Conservation (phyloP, 1,140 invertebrate species). For the Euura lappo region DNA sequence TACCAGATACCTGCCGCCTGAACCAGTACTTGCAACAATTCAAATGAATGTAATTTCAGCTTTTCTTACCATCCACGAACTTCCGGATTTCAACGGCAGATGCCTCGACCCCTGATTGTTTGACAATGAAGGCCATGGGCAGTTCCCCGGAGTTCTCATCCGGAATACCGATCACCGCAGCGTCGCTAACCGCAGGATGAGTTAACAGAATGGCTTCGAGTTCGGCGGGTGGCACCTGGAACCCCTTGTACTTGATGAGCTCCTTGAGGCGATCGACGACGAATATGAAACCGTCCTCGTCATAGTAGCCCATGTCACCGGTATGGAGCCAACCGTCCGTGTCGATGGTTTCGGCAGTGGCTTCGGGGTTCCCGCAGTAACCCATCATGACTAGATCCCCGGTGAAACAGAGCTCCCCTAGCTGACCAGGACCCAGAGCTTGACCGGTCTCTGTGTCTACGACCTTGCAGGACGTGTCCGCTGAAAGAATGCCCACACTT, state of each 20-base stretch:
- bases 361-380: constrained; percentile 68
- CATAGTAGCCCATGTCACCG: constrained; percentile 82
- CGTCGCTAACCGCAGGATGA: constrained; percentile 72
- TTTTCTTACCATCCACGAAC: constrained; percentile 54
- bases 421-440: constrained; percentile 62
- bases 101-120: constrained; percentile 55
- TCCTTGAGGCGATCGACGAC: constrained; percentile 82
- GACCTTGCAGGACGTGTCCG: constrained; percentile 23
- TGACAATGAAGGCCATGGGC: constrained; percentile 70
- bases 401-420: constrained; percentile 74
- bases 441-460: constrained; percentile 68
- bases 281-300: constrained; percentile 72
- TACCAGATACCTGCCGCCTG: no score
- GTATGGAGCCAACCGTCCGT: constrained; percentile 79
- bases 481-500: neutral
- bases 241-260: constrained; percentile 81
- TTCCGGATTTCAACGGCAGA: constrained; percentile 59
- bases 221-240: constrained; percentile 83
- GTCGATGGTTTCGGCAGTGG: constrained; percentile 71
- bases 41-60: no score
- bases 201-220: constrained; percentile 77
- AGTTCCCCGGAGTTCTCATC: constrained; percentile 71
- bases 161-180: constrained; percentile 77
- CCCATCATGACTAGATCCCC: constrained; percentile 72
- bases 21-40: no score